Conservation (phyloP, 2,888 invertebrate genomes). For the Hydroisotoma schaefferi region DNA sequence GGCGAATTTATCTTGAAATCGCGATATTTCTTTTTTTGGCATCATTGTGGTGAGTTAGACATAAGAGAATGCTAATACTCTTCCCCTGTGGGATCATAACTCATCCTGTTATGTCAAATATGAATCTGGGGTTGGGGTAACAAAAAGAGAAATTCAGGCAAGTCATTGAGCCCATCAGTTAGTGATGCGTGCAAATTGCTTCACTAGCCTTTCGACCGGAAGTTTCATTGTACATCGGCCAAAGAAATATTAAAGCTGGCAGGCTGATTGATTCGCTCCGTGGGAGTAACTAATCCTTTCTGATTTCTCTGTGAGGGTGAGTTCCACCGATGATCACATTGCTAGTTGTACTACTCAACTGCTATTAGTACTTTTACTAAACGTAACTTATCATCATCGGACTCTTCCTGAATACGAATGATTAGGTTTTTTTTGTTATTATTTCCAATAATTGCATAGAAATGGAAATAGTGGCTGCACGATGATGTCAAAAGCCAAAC, state of each 20-base stretch:
- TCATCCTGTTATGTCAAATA: background rate
- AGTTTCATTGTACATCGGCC: background rate
- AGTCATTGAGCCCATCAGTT: constrained; percentile 7
- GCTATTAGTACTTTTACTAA: background rate
- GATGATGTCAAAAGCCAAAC: background rate
- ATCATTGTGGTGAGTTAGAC: too few relatives aligned
- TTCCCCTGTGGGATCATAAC: background rate
- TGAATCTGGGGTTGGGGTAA: background rate
- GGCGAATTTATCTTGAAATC: background rate
- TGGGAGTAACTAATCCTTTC: background rate
- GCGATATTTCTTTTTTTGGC: too few relatives aligned
- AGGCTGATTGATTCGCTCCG: constrained; percentile 1
- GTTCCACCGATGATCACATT: background rate
- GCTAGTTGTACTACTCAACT: background rate
- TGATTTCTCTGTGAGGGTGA: background rate
- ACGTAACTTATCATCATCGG: background rate
- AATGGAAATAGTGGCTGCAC: background rate
- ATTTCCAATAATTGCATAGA: too few relatives aligned
- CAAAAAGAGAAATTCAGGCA: background rate
- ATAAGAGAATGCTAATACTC: constrained; percentile 1
- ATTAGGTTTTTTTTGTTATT: too few relatives aligned
- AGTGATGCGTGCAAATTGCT: constrained; percentile 10
- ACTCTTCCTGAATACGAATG: background rate
- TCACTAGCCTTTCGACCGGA: constrained; percentile 1
- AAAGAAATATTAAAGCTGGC: background rate